Evolutionary conservation across 2,797 vertebrate species (phyloP).

Genomic region (Acrossocheilus fasciatus): DNA sequence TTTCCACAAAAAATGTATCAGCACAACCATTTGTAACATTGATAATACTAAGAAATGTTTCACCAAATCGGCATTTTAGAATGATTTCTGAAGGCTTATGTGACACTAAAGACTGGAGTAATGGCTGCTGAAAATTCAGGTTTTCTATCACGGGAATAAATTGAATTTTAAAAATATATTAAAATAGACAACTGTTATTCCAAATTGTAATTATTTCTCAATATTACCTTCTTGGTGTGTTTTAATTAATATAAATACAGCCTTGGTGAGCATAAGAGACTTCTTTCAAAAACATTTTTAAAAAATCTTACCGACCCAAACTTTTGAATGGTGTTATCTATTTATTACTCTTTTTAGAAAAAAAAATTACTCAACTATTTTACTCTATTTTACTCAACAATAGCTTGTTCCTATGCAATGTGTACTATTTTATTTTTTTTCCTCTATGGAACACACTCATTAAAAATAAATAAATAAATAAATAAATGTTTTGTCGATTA

Average conservation of each 20-base stretch:
- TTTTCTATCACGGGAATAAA: neutral
- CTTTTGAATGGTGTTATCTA: neutral
- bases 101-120: neutral
- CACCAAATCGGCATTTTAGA: neutral
- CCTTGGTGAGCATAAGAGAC: neutral
- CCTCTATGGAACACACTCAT: neutral
- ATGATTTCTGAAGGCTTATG: neutral
- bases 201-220: neutral
- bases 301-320: neutral
- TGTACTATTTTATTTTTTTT: neutral
- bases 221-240: neutral
- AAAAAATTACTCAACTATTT: neutral
- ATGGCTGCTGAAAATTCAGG: too few relatives aligned
- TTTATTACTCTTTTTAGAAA: neutral
- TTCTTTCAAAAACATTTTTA: neutral
- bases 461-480: neutral
- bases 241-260: neutral
- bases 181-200: neutral
- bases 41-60: constrained; percentile 4
- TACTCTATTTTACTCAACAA: neutral
- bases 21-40: neutral
- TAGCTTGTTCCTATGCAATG: neutral
- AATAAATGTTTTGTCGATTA: neutral
- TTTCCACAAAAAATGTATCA: neutral
- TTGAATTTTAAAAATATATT: neutral